Percentiles rank a stretch among this genome's conserved stretches.
phyloP scores from a whole-genome alignment of 2,797 vertebrate species.

The Sebastolobus alascanus region DNA sequence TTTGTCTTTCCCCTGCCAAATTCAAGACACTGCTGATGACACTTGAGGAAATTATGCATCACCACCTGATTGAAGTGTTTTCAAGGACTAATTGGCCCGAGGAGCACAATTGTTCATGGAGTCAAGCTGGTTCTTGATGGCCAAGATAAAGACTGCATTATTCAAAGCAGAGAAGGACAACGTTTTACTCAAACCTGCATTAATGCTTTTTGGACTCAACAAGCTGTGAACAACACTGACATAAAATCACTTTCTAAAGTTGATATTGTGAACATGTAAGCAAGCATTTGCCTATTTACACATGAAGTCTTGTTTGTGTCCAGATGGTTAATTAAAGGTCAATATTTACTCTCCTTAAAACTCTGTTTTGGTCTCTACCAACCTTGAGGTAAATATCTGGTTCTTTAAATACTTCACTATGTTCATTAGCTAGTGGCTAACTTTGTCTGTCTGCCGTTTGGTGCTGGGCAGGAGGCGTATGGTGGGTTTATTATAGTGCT shows the following conservation, averaged over 20 bases:
- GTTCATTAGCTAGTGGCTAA: too few relatives aligned
- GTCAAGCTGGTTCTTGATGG: not conserved
- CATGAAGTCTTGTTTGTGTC: not conserved
- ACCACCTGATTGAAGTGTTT: conserved; percentile 8
- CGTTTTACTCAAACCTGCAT: not conserved
- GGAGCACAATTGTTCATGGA: not conserved
- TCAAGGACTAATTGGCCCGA: not conserved
- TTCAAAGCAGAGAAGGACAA: not conserved
- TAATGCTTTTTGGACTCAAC: not conserved
- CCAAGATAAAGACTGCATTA: not conserved
- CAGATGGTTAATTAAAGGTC: not conserved
- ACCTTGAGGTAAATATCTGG: too few relatives aligned
- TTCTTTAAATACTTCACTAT: too few relatives aligned
- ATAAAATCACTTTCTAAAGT: not conserved
- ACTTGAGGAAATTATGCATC: not conserved
- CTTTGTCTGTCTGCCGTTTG: too few relatives aligned
- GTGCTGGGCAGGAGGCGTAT: too few relatives aligned
- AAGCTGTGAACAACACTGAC: not conserved
- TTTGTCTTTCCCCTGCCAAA: not conserved
- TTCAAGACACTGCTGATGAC: not conserved
- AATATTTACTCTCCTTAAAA: not conserved
- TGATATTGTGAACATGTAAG: not conserved
- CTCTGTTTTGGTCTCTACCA: too few relatives aligned
- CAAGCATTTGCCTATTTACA: not conserved
- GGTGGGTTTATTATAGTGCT: too few relatives aligned